These are phyloP conservation scores for Rhombomys opimus DNA, from an alignment of 2,113 vertebrate species.

Conservation along the genomic window DNA sequence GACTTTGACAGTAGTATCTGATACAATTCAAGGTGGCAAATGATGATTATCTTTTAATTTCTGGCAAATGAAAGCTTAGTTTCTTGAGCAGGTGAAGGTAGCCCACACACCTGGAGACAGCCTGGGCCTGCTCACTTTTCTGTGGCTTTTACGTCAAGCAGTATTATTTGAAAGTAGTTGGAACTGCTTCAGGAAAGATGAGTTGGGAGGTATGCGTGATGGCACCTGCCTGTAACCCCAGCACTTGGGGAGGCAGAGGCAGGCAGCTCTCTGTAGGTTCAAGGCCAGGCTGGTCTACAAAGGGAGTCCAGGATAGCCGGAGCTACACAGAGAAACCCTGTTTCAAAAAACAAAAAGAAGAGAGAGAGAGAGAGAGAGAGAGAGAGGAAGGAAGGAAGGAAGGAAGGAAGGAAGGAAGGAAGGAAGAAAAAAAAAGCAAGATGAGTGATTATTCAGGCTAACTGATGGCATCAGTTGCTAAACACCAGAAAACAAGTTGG, in stretches of 20 bases:
- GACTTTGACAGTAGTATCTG: background rate
- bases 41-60: conserved; percentile 4
- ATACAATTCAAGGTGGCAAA: background rate
- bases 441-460: background rate
- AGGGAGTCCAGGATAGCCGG: too few species aligned
- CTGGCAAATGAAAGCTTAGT: background rate
- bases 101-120: background rate
- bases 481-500: conserved; percentile 10
- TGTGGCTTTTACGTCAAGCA: background rate
- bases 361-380: too few species aligned
- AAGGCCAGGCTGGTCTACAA: too few species aligned
- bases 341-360: too few species aligned
- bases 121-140: background rate
- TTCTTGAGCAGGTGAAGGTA: background rate
- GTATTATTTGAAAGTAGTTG: conserved; percentile 16
- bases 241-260: too few species aligned
- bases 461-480: background rate
- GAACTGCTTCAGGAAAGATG: background rate
- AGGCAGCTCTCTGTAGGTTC: too few species aligned
- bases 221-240: too few species aligned
- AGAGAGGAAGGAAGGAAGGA: too few species aligned
- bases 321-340: too few species aligned
- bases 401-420: too few species aligned
- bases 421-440: too few species aligned
- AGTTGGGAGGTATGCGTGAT: background rate